Base-by-base conservation (phyloP, 2,113 vertebrate genomes). In the Ardeotis arabs region DNA sequence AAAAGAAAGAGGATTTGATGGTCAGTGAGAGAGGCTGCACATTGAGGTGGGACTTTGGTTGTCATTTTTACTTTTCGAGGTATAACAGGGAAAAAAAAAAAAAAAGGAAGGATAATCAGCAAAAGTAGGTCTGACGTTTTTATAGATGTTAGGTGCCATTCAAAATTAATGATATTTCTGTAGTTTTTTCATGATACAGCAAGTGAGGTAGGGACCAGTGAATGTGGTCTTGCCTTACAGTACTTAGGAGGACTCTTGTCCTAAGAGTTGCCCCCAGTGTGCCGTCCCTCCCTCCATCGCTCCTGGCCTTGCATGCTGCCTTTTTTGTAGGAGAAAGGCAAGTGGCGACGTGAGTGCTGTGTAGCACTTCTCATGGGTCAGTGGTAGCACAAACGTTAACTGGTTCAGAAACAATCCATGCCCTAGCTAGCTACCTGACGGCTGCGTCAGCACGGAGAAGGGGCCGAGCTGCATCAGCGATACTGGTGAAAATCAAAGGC, bases 311-410 rank as follows among this genome's bases (percentile, higher is more conserved):
- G 35, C 8, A 23, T 8, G 1, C 27, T 73, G 33, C 25, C 39
- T 45, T 74, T 33, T 44, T 31, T n/a, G 4, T 6, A 37, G 14
- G 59, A 39, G 35, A 52, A 80, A 49, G 39, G 25, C 58, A 79
- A 53, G 33, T 37, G 83, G 33, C 41, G 69, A 35, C 0, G 0
- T 27, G 49, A 86, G 45, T 33, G 16, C 60, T n/a, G 44, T 0
- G 0, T 22, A 50, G 31, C 19, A 10, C 29, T 87, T 90, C 66
- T 80, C 50, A 23, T 41, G 50, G 55, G 16, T 64, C 31, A 25
- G 7, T 33, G 37, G 27, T 7, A 53, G 63, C 63, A 53, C 76
- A 69, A 62, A 52, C 14, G 17, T 86, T 27, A 89, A 84, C 15
- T 52, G 39, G 16, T 75, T 89, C 75, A 66, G 86, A 80, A 89